phyloP scores from a whole-genome alignment of 2,797 vertebrate genomes.

The Anableps anableps region DNA sequence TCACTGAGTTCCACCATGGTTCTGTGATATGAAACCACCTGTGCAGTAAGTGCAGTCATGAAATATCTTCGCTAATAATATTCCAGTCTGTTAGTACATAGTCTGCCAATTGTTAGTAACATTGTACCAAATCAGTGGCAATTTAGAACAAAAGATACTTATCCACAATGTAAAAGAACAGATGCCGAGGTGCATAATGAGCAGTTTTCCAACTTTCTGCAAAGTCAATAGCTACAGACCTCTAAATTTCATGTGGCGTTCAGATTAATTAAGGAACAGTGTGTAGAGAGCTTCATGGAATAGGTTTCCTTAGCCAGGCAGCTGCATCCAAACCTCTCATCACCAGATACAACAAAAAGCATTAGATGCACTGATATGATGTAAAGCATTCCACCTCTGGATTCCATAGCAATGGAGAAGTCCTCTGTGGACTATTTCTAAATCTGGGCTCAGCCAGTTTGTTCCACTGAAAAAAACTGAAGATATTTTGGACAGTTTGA shows the following conservation, averaged over 20 bases:
- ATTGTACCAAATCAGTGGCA: background rate
- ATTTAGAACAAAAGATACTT: background rate
- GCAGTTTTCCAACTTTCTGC: background rate
- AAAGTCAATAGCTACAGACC: background rate
- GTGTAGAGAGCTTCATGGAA: background rate
- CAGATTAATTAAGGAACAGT: background rate
- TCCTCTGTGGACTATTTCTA: background rate
- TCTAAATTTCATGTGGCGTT: background rate
- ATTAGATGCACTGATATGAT: background rate
- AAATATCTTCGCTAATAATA: background rate
- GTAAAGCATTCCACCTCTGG: background rate
- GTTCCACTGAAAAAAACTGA: background rate
- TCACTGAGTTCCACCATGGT: background rate
- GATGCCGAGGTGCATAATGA: background rate
- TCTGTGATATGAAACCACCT: background rate
- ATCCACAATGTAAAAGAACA: background rate
- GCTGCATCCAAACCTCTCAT: background rate
- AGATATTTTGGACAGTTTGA: background rate
- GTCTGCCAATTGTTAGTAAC: background rate
- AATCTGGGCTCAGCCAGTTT: background rate
- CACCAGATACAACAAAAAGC: background rate
- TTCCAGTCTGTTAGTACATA: background rate
- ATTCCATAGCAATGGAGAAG: background rate
- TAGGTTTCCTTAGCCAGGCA: background rate
- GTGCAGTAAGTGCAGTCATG: background rate